These are phyloP conservation scores for Cephus pulcher DNA, from an alignment of 2,888 invertebrate species.

Conservation along the genomic window DNA sequence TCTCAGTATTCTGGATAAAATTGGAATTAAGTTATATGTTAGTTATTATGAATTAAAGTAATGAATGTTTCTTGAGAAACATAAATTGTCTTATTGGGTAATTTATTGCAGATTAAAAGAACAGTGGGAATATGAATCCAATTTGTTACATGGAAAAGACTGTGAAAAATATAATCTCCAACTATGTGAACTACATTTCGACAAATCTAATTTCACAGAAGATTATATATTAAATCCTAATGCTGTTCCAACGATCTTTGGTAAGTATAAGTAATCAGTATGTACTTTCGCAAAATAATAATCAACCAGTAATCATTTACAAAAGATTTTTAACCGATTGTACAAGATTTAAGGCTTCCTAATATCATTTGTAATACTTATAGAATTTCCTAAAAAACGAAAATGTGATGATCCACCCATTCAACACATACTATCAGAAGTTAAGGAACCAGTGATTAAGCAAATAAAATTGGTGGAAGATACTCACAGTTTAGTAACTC, in stretches of 20 bases:
- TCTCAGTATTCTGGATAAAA: neutral
- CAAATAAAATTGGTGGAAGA: constrained; percentile 7
- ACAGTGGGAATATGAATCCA: constrained; percentile 38
- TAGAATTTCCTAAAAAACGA: constrained; percentile 9
- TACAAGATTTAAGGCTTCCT: neutral
- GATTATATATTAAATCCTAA: constrained; percentile 28
- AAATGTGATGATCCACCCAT: neutral
- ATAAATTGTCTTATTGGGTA: neutral
- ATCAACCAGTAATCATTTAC: neutral
- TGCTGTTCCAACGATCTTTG: constrained; percentile 39
- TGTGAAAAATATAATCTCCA: neutral
- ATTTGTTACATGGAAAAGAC: constrained; percentile 3
- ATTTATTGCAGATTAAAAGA: constrained; percentile 29
- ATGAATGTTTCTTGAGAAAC: neutral
- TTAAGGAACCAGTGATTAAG: neutral
- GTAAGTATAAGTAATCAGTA: constrained; percentile 25
- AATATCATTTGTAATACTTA: neutral
- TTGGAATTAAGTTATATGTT: neutral
- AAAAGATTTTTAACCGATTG: neutral
- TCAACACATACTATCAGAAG: neutral
- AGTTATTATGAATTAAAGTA: neutral
- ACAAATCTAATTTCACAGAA: constrained; percentile 27
- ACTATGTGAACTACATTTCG: constrained; percentile 46
- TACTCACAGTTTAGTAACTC: neutral
- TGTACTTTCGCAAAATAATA: neutral